Percentiles rank a stretch among this genome's conserved stretches.
Evolutionary conservation across 2,888 invertebrate species (phyloP).

Genomic region (Ectemnius cavifrons): DNA sequence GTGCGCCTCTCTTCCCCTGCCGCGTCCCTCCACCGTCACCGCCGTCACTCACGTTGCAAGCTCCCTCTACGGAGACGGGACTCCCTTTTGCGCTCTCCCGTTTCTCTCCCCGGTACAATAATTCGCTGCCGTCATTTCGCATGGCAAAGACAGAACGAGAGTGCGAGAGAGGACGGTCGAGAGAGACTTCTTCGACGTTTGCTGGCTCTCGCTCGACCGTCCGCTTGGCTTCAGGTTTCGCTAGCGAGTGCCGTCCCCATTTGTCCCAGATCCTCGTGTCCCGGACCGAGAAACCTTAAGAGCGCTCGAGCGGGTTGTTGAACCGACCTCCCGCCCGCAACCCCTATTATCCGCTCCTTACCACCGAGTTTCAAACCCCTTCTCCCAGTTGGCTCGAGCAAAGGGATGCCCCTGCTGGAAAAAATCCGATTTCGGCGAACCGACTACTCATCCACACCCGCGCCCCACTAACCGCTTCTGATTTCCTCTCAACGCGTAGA

Average conservation of each 20-base stretch:
- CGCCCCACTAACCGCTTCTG: no score
- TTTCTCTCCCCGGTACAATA: conserved; percentile 46
- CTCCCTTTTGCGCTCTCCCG: conserved; percentile 18
- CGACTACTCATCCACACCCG: no score
- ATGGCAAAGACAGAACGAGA: conserved; percentile 24
- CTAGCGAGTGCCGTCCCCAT: conserved; percentile 8
- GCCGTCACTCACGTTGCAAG: neutral
- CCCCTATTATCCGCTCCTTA: neutral
- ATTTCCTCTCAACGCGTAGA: no score
- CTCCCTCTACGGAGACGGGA: neutral
- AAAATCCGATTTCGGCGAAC: no score
- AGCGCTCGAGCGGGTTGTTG: conserved; percentile 37
- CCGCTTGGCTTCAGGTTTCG: neutral
- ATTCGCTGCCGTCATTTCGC: conserved; percentile 54
- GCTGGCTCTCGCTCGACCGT: neutral
- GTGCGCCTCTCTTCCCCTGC: conserved; percentile 14
- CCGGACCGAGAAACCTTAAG: conserved; percentile 40
- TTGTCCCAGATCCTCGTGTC: conserved; percentile 44
- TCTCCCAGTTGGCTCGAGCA: no score
- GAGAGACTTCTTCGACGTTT: conserved; percentile 2
- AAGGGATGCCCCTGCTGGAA: no score
- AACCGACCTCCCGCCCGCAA: conserved; percentile 23
- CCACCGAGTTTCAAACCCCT: conserved; percentile 22
- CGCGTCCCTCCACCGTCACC: neutral
- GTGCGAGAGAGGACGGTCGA: conserved; percentile 5